A percentile compares a stretch with the other conserved stretches of the same genome.
Evolutionary conservation across 2,888 invertebrate genomes (phyloP).

Genomic region (Aphidoletes aphidimyza): DNA sequence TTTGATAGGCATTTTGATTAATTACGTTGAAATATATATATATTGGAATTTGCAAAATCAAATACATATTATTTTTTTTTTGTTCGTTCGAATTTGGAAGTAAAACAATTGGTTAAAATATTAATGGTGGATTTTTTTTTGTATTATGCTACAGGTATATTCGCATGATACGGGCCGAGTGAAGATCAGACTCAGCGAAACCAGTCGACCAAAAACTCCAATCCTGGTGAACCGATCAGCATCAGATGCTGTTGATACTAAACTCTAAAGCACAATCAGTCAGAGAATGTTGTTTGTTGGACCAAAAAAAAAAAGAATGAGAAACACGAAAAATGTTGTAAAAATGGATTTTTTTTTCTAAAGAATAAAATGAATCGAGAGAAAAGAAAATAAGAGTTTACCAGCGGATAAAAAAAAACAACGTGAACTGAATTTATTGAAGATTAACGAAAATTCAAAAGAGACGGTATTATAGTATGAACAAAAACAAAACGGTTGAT

Average conservation of each 20-base stretch:
- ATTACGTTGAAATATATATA: too few relatives aligned
- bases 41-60: background rate
- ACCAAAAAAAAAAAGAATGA: background rate
- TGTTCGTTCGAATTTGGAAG: background rate
- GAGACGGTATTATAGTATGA: too few relatives aligned
- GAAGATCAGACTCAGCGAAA: slow-evolving; percentile 80
- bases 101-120: too few relatives aligned
- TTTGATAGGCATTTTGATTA: too few relatives aligned
- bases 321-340: background rate
- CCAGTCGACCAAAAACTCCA: slow-evolving; percentile 84
- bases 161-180: slow-evolving; percentile 80
- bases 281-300: background rate
- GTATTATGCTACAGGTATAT: slow-evolving; percentile 62
- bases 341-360: too few relatives aligned
- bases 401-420: too few relatives aligned
- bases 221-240: slow-evolving; percentile 80
- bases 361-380: too few relatives aligned
- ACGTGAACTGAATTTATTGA: background rate
- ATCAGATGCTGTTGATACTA: slow-evolving; percentile 79
- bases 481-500: too few relatives aligned
- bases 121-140: background rate
- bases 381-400: too few relatives aligned
- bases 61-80: background rate
- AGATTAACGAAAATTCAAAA: background rate
- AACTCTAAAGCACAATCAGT: slow-evolving; percentile 6